These are phyloP conservation scores for Ginglymostoma cirratum DNA, from an alignment of 2,113 vertebrate species.

Conservation along the genomic window DNA sequence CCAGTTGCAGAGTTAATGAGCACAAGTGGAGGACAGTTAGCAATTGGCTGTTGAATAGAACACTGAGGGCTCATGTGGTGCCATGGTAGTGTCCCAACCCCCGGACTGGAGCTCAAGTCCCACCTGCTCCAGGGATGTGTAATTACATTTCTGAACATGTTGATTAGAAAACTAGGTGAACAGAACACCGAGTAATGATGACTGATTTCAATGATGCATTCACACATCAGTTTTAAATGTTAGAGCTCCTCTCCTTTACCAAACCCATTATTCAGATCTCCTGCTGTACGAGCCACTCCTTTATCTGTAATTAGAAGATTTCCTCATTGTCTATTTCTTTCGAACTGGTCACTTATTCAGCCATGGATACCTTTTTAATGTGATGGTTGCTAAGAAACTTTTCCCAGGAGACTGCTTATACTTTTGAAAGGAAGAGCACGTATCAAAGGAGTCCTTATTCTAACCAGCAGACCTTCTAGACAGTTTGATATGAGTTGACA, in stretches of 20 bases:
- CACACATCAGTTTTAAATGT: neutral
- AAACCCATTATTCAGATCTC: neutral
- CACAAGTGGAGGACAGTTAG: neutral
- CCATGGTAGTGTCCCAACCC: no score
- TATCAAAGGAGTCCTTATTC: constrained; percentile 3
- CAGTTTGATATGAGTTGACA: neutral
- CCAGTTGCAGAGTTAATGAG: neutral
- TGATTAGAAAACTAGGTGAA: no score
- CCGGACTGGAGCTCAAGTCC: no score
- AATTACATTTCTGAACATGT: no score
- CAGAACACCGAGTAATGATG: neutral
- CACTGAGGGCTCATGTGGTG: no score
- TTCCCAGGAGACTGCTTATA: neutral
- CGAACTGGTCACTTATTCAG: neutral
- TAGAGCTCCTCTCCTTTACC: neutral
- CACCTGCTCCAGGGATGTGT: no score
- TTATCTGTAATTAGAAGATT: neutral
- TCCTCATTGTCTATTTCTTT: neutral
- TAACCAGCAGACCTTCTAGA: neutral
- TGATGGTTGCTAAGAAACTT: neutral
- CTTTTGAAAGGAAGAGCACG: neutral
- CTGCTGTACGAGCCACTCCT: neutral
- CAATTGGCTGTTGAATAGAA: neutral
- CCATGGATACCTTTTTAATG: neutral
- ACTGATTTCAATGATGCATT: neutral